Evolutionary conservation across 2,888 invertebrate genomes (phyloP).

Genomic region (Netelia inedita): DNA sequence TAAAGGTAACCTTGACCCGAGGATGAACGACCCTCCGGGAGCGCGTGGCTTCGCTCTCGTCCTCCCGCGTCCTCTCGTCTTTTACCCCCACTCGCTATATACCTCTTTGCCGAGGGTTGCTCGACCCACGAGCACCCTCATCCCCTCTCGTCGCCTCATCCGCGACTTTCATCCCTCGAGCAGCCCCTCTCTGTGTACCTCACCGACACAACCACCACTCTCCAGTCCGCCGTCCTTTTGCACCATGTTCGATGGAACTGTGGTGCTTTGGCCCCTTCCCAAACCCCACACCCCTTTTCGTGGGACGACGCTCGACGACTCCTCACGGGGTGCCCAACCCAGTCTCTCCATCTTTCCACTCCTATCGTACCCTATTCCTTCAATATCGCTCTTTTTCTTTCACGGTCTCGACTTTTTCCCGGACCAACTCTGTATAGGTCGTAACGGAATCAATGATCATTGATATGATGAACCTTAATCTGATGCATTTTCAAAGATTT

Average conservation of each 20-base stretch:
- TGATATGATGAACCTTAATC: not conserved
- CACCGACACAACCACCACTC: no score
- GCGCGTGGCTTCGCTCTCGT: slow-evolving; percentile 77
- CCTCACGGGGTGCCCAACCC: slow-evolving; percentile 19
- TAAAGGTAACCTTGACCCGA: slow-evolving; percentile 84
- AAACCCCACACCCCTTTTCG: slow-evolving; percentile 34
- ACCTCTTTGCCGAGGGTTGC: slow-evolving; percentile 59
- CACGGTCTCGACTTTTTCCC: slow-evolving; percentile 20
- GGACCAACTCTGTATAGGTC: slow-evolving; percentile 18
- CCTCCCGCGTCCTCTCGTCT: slow-evolving; percentile 35
- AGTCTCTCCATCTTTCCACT: slow-evolving; percentile 34
- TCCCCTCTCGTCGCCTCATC: slow-evolving; percentile 28
- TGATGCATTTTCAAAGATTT: no score
- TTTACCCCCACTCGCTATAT: slow-evolving; percentile 38
- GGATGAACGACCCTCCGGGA: slow-evolving; percentile 83
- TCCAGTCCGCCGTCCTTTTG: slow-evolving; percentile 56
- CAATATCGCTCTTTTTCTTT: slow-evolving; percentile 57
- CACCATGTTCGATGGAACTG: slow-evolving; percentile 28
- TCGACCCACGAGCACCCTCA: slow-evolving; percentile 42
- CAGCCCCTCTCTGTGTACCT: slow-evolving; percentile 32
- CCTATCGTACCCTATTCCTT: slow-evolving; percentile 19
- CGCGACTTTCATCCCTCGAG: slow-evolving; percentile 61
- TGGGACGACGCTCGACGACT: not conserved
- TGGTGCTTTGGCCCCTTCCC: slow-evolving; percentile 54
- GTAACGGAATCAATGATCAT: slow-evolving; percentile 14